These are phyloP conservation scores for Rhynchonycteris naso DNA, from an alignment of 2,797 vertebrate genomes.

Conservation along the genomic window DNA sequence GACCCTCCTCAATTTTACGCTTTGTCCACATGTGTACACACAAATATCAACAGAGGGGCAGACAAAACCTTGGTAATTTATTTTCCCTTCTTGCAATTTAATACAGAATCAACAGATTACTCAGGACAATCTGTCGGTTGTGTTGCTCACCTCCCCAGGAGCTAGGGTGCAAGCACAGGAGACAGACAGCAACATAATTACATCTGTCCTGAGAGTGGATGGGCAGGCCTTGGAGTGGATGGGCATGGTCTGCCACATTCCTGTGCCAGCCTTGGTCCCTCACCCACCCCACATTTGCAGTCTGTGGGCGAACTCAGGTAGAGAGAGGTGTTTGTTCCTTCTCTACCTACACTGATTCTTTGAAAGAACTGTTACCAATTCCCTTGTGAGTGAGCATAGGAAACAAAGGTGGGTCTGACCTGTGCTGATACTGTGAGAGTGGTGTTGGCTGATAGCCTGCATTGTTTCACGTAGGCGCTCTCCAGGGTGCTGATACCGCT, in stretches of 20 bases:
- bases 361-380: not conserved
- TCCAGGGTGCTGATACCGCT: not conserved
- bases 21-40: not conserved
- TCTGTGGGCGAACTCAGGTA: not conserved
- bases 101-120: conserved; percentile 19
- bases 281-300: accelerated
- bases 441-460: not conserved
- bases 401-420: conserved; percentile 15
- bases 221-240: not conserved
- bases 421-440: not conserved
- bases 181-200: not conserved
- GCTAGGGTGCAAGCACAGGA: not conserved
- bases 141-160: not conserved
- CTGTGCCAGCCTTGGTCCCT: not conserved
- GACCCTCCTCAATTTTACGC: not conserved
- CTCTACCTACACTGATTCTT: not conserved
- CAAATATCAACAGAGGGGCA: not conserved
- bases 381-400: not conserved
- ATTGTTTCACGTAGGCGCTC: not conserved
- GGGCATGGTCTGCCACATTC: accelerated
- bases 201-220: not conserved
- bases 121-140: not conserved
- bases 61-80: not conserved
- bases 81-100: conserved; percentile 41
- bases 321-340: not conserved